phyloP scores from a whole-genome alignment of 2,113 vertebrate species.

The Willisornis vidua region DNA sequence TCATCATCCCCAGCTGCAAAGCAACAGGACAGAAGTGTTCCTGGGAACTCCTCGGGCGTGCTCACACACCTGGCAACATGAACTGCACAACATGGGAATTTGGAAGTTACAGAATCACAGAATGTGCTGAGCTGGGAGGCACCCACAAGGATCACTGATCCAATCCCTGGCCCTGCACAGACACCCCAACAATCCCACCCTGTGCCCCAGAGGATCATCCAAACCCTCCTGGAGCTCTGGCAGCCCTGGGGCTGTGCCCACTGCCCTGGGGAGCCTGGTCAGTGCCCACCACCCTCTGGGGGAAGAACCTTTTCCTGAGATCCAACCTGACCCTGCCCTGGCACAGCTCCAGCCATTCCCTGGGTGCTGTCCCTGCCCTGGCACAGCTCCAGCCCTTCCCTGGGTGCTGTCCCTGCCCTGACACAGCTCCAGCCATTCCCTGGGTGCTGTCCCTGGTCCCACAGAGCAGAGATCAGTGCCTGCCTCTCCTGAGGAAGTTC shows the following conservation, averaged over 20 bases:
- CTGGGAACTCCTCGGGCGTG: accelerated
- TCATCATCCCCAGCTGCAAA: background rate
- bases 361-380: too few relatives aligned
- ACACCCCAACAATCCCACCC: background rate
- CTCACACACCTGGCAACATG: accelerated
- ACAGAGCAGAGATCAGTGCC: background rate
- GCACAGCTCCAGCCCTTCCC: too few relatives aligned
- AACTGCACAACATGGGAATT: background rate
- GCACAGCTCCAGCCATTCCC: too few relatives aligned
- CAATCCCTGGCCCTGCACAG: background rate
- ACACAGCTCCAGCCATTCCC: background rate
- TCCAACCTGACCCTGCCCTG: background rate
- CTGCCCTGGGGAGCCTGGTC: background rate
- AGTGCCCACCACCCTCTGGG: background rate
- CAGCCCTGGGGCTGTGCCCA: background rate
- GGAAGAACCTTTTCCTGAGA: background rate
- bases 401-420: background rate
- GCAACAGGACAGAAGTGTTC: background rate
- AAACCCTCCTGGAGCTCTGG: background rate
- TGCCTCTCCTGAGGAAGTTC: background rate
- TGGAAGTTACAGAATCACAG: background rate
- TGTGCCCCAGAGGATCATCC: background rate
- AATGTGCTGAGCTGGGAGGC: too few relatives aligned
- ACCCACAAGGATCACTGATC: background rate
- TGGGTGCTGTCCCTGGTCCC: background rate